Evolutionary conservation across 23 tunicate genomes (phyloP), one percentile per base, ranked within the genome.

Genomic region (Ciona savignyi): DNA sequence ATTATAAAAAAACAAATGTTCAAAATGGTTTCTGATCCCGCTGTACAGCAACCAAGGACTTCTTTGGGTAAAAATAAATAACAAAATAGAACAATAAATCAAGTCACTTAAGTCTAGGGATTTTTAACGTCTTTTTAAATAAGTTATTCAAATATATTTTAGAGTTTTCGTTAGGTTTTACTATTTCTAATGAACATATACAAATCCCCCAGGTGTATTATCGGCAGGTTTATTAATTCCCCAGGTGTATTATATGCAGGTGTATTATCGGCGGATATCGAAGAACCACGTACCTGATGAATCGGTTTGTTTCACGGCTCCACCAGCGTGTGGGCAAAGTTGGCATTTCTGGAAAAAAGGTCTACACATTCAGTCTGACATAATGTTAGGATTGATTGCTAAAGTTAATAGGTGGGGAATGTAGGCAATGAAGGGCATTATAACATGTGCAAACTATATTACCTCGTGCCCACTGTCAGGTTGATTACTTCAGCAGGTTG

Each of bases 251-350:
- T n/a, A n/a, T 25, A 15, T n/a, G 23, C n/a, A n/a, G n/a, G n/a
- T n/a, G n/a, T n/a, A n/a, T n/a, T n/a, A n/a, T n/a, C n/a, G n/a
- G n/a, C n/a, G n/a, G n/a, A n/a, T n/a, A n/a, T n/a, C n/a, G n/a
- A n/a, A n/a, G n/a, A n/a, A n/a, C n/a, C n/a, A n/a, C 56, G 4
- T 79, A 71, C 83, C 79, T 51, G 56, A 68, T 6, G 56, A 28
- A 49, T 87, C 95, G 22, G 86, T 75, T 65, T 72, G 76, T 34
- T 87, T 87, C 48, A 87, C 20, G 3, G 95, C 95, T 19, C 95
- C 95, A 64, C 77, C 95, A 49, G 73, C 74, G 67, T 76, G 80
- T 63, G 86, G 95, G 71, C 95, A 87, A 11, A 87, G 75, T 25
- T 68, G 83, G 51, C 95, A 87, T 63, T 77, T 62, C 83, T 80